Percentiles rank a stretch among this genome's conserved stretches.
These are phyloP conservation scores for Plagodis dolabraria DNA, from an alignment of 2,888 invertebrate genomes.

Conservation along the genomic window DNA sequence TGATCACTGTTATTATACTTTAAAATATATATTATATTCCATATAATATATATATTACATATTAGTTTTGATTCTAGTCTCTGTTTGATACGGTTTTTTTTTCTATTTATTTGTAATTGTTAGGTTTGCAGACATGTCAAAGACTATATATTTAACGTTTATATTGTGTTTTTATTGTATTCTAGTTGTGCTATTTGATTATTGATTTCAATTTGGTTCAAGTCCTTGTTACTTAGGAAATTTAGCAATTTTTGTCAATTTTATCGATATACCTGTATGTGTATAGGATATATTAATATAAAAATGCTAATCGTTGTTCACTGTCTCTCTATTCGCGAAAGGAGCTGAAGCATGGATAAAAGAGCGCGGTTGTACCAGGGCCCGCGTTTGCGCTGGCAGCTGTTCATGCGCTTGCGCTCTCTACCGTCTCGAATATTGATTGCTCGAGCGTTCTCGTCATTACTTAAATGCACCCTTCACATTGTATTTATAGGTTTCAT, in stretches of 20 bases:
- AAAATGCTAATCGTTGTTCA: constrained; percentile 64
- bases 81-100: constrained; percentile 64
- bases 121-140: constrained; percentile 54
- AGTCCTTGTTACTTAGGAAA: constrained; percentile 46
- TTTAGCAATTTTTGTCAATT: constrained; percentile 78
- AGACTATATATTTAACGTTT: constrained; percentile 44
- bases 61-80: constrained; percentile 57
- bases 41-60: no score
- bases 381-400: background rate
- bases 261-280: constrained; percentile 67
- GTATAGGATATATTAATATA: constrained; percentile 59
- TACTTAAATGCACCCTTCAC: constrained; percentile 60
- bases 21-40: constrained; percentile 13
- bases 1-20: constrained; percentile 40
- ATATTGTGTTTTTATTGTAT: constrained; percentile 40
- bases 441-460: constrained; percentile 47
- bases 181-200: constrained; percentile 39
- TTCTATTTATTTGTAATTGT: constrained; percentile 47
- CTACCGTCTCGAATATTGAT: constrained; percentile 23
- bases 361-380: background rate
- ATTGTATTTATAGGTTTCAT: constrained; percentile 57
- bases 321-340: constrained; percentile 37
- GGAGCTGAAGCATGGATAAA: constrained; percentile 30
- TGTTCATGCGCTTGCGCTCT: constrained; percentile 11
- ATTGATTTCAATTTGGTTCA: constrained; percentile 15